Percentiles rank a stretch among this genome's conserved stretches.
These are phyloP conservation scores for Eumacrocentrus americanus DNA, from an alignment of 2,888 invertebrate species.

Conservation along the genomic window DNA sequence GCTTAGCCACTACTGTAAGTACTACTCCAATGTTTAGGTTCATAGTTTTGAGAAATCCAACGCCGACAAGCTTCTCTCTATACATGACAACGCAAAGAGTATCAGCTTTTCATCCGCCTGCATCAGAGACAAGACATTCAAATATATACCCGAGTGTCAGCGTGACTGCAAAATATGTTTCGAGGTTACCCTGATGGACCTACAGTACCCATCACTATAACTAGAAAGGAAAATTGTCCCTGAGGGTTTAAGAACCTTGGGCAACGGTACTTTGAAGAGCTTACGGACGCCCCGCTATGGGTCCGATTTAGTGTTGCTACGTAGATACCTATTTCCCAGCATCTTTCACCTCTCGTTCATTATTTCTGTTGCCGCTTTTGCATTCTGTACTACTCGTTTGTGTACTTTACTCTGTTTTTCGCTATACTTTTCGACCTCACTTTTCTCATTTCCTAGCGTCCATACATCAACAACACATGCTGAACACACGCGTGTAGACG, in stretches of 20 bases:
- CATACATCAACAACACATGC: too few species aligned
- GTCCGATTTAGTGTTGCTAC: constrained; percentile 29
- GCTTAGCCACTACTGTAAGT: neutral
- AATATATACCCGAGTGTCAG: too few species aligned
- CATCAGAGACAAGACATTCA: too few species aligned
- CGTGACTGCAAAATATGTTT: too few species aligned
- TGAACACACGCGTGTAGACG: too few species aligned
- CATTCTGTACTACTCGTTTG: too few species aligned
- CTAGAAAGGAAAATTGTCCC: constrained; percentile 36
- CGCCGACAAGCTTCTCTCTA: neutral
- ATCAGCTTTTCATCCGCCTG: too few species aligned
- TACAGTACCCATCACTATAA: too few species aligned
- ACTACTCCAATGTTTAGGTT: neutral
- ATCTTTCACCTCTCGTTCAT: constrained; percentile 7
- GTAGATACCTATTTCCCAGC: constrained; percentile 21
- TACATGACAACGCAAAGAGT: neutral
- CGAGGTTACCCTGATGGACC: too few species aligned
- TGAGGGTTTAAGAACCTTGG: constrained; percentile 36
- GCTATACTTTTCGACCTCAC: neutral
- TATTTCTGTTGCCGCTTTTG: too few species aligned
- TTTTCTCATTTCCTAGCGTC: too few species aligned
- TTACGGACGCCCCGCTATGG: constrained; percentile 40
- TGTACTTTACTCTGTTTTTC: constrained; percentile 5
- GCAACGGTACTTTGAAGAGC: constrained; percentile 41
- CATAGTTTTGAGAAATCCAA: neutral